Conservation (phyloP, 2,113 vertebrate genomes). For the Mesoclemmys tuberculata region DNA sequence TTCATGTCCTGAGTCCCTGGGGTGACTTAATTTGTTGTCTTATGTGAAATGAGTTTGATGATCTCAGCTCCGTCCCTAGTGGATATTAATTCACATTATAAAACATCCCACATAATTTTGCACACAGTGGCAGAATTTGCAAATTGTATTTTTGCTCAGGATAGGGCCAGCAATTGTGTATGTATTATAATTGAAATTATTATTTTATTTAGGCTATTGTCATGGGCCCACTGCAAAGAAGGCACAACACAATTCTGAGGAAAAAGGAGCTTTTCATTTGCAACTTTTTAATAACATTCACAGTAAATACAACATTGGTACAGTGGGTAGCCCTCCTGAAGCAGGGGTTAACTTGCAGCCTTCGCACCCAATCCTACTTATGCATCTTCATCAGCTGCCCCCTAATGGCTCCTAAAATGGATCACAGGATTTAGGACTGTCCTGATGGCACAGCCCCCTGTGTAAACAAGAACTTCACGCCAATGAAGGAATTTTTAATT, state of each 20-base stretch:
- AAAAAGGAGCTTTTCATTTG: conserved; percentile 22
- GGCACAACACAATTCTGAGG: background rate
- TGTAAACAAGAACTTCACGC: conserved; percentile 21
- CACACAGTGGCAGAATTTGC: conserved; percentile 75
- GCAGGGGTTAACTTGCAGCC: background rate
- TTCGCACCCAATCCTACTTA: background rate
- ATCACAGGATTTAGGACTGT: conserved; percentile 30
- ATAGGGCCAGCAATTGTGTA: conserved; percentile 60
- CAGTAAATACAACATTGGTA: background rate
- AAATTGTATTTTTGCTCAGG: conserved; percentile 64
- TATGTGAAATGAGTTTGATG: conserved; percentile 86
- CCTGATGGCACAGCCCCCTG: conserved; percentile 39
- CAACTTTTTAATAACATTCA: background rate
- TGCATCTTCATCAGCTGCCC: background rate
- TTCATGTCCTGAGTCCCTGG: conserved; percentile 73
- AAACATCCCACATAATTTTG: conserved; percentile 81
- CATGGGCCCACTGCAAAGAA: conserved; percentile 5
- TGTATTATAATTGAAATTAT: conserved; percentile 26
- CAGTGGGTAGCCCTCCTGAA: background rate
- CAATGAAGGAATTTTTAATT: background rate
- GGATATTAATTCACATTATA: conserved; percentile 82
- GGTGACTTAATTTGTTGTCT: conserved; percentile 84
- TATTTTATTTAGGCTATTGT: background rate
- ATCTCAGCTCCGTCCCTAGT: conserved; percentile 80
- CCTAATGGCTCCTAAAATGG: conserved; percentile 23